Base-by-base conservation (phyloP, 2,113 vertebrate genomes). In the Chunga burmeisteri region DNA sequence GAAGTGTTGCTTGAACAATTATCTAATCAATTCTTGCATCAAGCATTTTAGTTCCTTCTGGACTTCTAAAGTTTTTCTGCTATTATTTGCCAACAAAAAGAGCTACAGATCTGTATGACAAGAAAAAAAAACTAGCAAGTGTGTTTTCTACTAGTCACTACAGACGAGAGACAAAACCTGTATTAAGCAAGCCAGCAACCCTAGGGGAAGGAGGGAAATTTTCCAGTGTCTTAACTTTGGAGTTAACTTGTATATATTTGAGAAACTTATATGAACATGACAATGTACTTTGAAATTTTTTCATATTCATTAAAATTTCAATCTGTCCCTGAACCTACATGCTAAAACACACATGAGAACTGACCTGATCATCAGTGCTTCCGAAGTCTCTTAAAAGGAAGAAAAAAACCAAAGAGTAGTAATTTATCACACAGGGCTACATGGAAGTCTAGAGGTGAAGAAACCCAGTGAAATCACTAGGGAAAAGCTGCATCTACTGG, bases 301-400 rank as follows among this genome's bases (percentile, higher is more conserved):
- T 58, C 13, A 11, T 34, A 56, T 22, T 71, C 53, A 50, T 55
- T 61, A 13, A 23, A 27, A 61, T 61, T 73, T 38, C 38, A 67
- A 15, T 7, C 14, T 62, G 47, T 22, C n/a, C 30, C 27, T 22
- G 23, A 77, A 66, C 30, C 27, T 61, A 30, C 11, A 26, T 34
- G 8, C 30, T 55, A 71, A 75, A 88, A 74, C 6, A 27, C 36
- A 47, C 7, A 22, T 1, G 27, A 55, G 40, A 55, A 84, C 0
- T 0, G 16, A 66, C 5, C 17, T 3, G 11, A 71, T 11, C 27
- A n/a, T 13, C 42, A 29, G 46, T 1, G 1, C 29, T 66, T 40
- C 42, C 36, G 21, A 47, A 36, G 21, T 17, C 42, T 63, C 40
- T 59, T 55, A 21, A 71, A 52, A 70, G 30, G 14, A 6, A 65